Conservation (phyloP, 2,113 vertebrate species). For the Danio rerio region GRCz12tu NC_133186.1:9803001-9803500, state of each 20-base stretch:
- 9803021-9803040: no score
- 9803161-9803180: not conserved
- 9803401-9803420: conserved; percentile 63
- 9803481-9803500: conserved; percentile 56
- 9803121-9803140: conserved; percentile 15
- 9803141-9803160: not conserved
- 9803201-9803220: conserved; percentile 44
- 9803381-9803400: conserved; percentile 35
- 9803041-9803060: not conserved
- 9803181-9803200: conserved; percentile 13
- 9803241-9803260: conserved; percentile 43
- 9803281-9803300: conserved; percentile 51
- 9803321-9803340: conserved; percentile 60
- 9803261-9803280: conserved; percentile 48
- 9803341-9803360: conserved; percentile 58
- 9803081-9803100: conserved; percentile 11
- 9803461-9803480: conserved; percentile 64
- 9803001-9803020: no score
- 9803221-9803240: conserved; percentile 51
- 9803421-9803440: conserved; percentile 67
- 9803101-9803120: conserved; percentile 9
- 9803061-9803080: not conserved
- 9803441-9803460: conserved; percentile 61
- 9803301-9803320: conserved; percentile 51
- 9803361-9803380: conserved; percentile 59